Evolutionary conservation across 2,888 invertebrate genomes (phyloP).

Genomic region (Heliothis peltigera): DNA sequence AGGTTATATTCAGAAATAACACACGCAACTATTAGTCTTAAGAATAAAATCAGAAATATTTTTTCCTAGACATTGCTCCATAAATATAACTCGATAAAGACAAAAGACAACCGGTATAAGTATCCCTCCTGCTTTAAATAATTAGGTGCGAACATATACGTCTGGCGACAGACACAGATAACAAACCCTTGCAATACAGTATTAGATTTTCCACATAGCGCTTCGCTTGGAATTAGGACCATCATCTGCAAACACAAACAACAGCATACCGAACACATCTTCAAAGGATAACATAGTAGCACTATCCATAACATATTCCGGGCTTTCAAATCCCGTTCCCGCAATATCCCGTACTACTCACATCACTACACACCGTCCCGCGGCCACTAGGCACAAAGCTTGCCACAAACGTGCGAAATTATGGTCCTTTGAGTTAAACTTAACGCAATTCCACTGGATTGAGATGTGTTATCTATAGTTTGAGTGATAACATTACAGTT

Average conservation of each 20-base stretch:
- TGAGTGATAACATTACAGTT: conserved; percentile 44
- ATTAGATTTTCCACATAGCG: not conserved
- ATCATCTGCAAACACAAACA: conserved; percentile 24
- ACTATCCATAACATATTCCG: conserved; percentile 14
- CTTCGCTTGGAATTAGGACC: conserved; percentile 4
- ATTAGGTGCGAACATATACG: not conserved
- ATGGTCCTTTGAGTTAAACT: conserved; percentile 60
- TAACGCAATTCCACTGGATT: conserved; percentile 52
- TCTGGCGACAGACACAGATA: not conserved
- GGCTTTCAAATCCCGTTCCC: conserved; percentile 37
- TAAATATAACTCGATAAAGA: too few species aligned
- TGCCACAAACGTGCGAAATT: conserved; percentile 58
- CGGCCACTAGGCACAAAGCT: conserved; percentile 47
- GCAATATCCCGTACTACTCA: conserved; percentile 23
- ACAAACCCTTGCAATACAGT: not conserved
- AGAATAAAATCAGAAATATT: too few species aligned
- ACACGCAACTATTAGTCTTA: too few species aligned
- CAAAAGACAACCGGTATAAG: too few species aligned
- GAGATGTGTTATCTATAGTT: conserved; percentile 40
- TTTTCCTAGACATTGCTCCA: too few species aligned
- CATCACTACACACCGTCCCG: conserved; percentile 39
- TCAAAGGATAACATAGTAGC: conserved; percentile 29
- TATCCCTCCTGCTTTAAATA: too few species aligned
- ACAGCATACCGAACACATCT: conserved; percentile 17
- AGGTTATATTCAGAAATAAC: too few species aligned